Base-by-base conservation (phyloP, 2,797 vertebrate species). In the Gymnothorax reevesii region DNA sequence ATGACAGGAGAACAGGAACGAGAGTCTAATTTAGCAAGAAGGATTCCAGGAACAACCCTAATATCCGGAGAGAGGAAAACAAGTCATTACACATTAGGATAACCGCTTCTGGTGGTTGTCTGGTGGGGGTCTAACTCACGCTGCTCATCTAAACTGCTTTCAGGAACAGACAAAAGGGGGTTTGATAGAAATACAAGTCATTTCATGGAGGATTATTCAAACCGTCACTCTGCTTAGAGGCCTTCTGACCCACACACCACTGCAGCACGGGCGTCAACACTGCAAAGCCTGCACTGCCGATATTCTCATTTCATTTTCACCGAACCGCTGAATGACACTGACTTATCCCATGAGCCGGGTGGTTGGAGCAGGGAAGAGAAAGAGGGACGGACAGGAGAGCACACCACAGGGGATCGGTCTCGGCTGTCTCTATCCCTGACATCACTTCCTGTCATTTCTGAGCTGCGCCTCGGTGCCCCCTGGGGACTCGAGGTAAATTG, bases 101-200 rank as follows among this genome's bases (percentile, higher is more conserved):
- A 79, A 79, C 54, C 49, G 75, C 22, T 79, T 52, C 49, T n/a
- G 42, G 75, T 22, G 62, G 6, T 20, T n/a, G 62, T 66, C 20
- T n/a, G 15, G 73, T 10, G 73, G 33, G 49, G 25, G 33, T 20
- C 49, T 42, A 20, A 2, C 75, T 54, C 42, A 90, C 86, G 73
- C 25, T 69, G 86, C 64, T 4, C 77, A 17, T 57, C 73, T 79
- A 86, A 83, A 87, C 62, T n/a, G 57, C 69, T 83, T 85, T 88
- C 83, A 42, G 49, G 83, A 83, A 86, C 90, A 87, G 86, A 91
- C 89, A 91, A 91, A 88, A 64, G 88, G 87, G 87, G 33, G 85
- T 87, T 88, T n/a, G 60, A 49, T 83, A 83, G 90, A 91, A 87
- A 89, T 84, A 90, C 91, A 91, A 90, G 92, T 93, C 91, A 90